A percentile compares a stretch with the other conserved stretches of the same genome.
phyloP scores from a whole-genome alignment of 2,113 vertebrate species.

The Corythornis vintsioides region DNA sequence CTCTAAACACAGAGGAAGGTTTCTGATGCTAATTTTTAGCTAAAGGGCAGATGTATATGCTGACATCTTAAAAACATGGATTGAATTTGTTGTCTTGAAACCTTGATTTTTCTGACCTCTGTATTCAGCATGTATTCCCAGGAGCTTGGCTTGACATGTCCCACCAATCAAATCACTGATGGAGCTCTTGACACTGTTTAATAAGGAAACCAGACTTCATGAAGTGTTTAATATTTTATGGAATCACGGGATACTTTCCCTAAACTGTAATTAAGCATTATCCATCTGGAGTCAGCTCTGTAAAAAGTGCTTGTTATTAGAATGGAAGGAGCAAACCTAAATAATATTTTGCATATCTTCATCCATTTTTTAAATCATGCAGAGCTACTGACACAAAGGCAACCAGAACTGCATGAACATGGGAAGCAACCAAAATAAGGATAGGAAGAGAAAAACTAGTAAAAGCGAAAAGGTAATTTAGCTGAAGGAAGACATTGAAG shows the following conservation, averaged over 20 bases:
- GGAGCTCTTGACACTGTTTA: background rate
- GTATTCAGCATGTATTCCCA: background rate
- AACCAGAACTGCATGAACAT: background rate
- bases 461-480: background rate
- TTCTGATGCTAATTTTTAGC: background rate
- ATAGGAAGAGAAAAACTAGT: background rate
- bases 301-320: background rate
- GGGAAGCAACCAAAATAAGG: background rate
- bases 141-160: background rate
- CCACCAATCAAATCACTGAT: background rate
- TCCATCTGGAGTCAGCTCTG: accelerated
- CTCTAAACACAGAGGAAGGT: background rate
- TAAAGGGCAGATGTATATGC: background rate
- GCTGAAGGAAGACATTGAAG: background rate
- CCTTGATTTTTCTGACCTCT: background rate
- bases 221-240: background rate
- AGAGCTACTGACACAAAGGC: background rate
- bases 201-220: background rate
- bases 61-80: background rate
- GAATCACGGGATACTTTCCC: background rate
- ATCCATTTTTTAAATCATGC: background rate
- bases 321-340: background rate
- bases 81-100: background rate
- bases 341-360: background rate
- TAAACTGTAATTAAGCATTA: background rate